Evolutionary conservation across 2,797 vertebrate genomes (phyloP), one percentile per base, ranked within the genome.

Genomic region (Lagocephalus sceleratus): DNA sequence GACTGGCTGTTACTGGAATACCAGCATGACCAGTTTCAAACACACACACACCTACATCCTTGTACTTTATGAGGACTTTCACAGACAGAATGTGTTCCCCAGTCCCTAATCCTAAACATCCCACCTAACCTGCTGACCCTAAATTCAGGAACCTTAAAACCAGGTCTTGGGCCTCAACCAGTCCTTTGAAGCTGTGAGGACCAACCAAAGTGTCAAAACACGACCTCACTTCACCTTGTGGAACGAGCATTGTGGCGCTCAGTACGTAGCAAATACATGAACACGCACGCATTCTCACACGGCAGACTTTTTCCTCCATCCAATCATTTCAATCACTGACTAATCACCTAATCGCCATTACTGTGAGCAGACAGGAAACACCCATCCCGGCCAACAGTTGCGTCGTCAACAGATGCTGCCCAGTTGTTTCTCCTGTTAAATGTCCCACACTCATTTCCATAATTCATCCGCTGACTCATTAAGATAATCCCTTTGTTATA

Each of bases 391-490:
- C 58, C 71, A 71, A 67, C 68, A 58, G 64, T 76, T 76, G 67
- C 75, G 66, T 76, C 71, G 64, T 66, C 69, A 80, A 73, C 76
- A 83, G 59, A 82, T 81, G 75, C 73, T 62, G 61, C 54, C 65
- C 76, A 75, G 64, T 78, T 81, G 61, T 73, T 73, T 53, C 21
- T 39, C 63, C 57, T 59, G 58, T 57, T 53, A 56, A 51, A 42
- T 16, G 0, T 48, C 63, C 43, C 59, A 56, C 67, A 39, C 63
- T 84, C 73, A 86, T 85, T 83, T 82, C 65, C 80, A 87, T 85
- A 82, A 82, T 84, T 83, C 62, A 79, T 73, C 76, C 49, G 7
- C 71, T 83, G 77, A 85, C 38, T 82, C 84, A 83, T 81, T 83
- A 83, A 79, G 81, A 79, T 85, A 85, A 85, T 85, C 75, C 73